Base-by-base conservation (phyloP, 1,140 invertebrate species). In the Eubasilissa regina region DNA sequence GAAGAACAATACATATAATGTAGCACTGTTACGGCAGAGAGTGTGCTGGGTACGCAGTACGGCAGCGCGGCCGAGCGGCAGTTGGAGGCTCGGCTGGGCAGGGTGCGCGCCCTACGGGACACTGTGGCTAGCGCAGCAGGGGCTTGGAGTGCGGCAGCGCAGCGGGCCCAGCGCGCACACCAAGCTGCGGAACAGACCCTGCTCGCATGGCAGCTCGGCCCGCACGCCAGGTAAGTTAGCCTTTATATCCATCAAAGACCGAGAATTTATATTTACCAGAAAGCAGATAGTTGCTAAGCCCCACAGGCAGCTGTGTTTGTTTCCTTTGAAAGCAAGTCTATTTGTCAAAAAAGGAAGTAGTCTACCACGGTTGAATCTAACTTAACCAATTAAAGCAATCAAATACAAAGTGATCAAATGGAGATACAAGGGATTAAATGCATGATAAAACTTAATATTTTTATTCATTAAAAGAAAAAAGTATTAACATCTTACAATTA, bases 61-160 rank as follows among this genome's bases (percentile, higher is more conserved):
- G 82, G 80, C n/a, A 81, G 77, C 62, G 45, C 60, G 13, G 66
- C 25, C 0, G 82, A 83, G 75, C 45, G 79, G n/a, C 45, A 47
- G 45, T 43, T 83, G 76, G 82, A 83, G 77, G 75, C 77, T 11
- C 53, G 45, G 17, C 44, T 78, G 11, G 77, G 80, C 11, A 73
- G 77, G 15, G 60, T 58, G 21, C 70, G 82, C 12, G 82, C 82
- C 3, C 62, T 83, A n/a, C 55, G 82, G 60, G 82, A 83, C 74
- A 81, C 82, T 1, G 66, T 83, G 58, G 74, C 82, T 0, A 77
- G 56, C 3, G 80, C 77, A 7, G 82, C 80, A 15, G 51, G 66
- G 6, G 15, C 74, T 13, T 83, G 82, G 82, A 10, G 60, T 10
- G 62, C 19, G 12, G 82, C 77, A 7, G 56, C 66, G 9, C 75